Percentiles rank a stretch among this genome's conserved stretches.
Conservation (phyloP, 1,140 invertebrate genomes). For the Euborellia annulipes region DNA sequence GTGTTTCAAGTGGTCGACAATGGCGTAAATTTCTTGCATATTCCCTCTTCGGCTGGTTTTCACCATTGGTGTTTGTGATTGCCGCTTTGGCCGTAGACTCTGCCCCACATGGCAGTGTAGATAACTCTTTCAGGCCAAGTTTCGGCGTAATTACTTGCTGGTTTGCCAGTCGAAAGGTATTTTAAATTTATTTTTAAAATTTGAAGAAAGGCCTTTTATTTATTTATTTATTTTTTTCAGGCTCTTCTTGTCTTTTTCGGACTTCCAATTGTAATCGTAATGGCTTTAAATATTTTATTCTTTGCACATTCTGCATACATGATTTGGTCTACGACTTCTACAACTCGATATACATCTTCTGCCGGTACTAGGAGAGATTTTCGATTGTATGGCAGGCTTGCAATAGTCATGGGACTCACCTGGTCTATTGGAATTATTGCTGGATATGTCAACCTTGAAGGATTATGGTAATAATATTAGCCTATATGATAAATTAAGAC, state of each 20-base stretch:
- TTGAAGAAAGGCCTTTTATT: background rate
- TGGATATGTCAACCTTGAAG: constrained; percentile 26
- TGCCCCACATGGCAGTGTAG: constrained; percentile 21
- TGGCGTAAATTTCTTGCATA: constrained; percentile 32
- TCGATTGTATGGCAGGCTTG: constrained; percentile 38
- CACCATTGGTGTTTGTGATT: constrained; percentile 31
- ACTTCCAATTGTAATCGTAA: constrained; percentile 30
- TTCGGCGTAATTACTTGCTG: constrained; percentile 35
- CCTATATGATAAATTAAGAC: too few relatives aligned
- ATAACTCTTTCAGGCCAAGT: constrained; percentile 25
- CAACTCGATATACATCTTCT: constrained; percentile 22
- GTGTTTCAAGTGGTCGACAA: constrained; percentile 27
- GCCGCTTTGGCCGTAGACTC: constrained; percentile 32
- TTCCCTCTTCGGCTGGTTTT: constrained; percentile 35
- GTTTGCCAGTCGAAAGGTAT: constrained; percentile 30
- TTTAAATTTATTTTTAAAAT: background rate
- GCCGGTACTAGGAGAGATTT: constrained; percentile 25
- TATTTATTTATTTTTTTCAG: background rate
- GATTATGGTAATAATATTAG: too few relatives aligned
- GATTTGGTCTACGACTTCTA: constrained; percentile 30
- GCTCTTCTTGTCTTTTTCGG: constrained; percentile 37
- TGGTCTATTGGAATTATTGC: constrained; percentile 37
- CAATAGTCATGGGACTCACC: constrained; percentile 34
- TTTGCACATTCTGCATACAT: constrained; percentile 34
- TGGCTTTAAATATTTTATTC: constrained; percentile 32